These are phyloP conservation scores for Tipula confusa DNA, from an alignment of 2,888 invertebrate species.

Conservation along the genomic window DNA sequence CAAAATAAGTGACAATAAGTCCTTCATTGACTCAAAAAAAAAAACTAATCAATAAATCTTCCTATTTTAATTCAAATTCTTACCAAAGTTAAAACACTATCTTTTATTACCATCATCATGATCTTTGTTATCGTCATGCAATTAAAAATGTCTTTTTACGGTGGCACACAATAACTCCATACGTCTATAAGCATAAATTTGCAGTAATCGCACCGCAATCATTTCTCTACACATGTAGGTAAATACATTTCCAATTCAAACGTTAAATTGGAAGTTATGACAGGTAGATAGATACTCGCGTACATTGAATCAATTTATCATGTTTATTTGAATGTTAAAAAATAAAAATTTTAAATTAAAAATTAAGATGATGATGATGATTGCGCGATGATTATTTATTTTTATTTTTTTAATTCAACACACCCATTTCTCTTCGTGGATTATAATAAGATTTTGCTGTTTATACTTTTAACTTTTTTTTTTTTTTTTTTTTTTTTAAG, in stretches of 20 bases:
- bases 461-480: too few species aligned
- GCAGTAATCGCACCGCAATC: neutral
- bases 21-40: too few species aligned
- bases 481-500: too few species aligned
- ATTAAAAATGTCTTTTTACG: too few species aligned
- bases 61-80: too few species aligned
- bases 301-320: neutral
- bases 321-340: neutral
- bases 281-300: slow-evolving; percentile 12
- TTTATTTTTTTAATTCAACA: neutral
- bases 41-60: too few species aligned
- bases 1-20: too few species aligned
- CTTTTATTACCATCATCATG: too few species aligned
- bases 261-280: neutral
- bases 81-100: too few species aligned
- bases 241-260: neutral
- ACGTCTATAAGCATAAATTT: neutral
- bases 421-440: neutral
- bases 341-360: neutral
- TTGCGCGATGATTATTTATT: neutral
- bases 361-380: neutral
- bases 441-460: neutral
- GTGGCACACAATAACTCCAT: neutral
- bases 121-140: too few species aligned
- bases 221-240: neutral